Conservation (phyloP, 2,113 vertebrate genomes). For the Thunnus maccoyii region DNA sequence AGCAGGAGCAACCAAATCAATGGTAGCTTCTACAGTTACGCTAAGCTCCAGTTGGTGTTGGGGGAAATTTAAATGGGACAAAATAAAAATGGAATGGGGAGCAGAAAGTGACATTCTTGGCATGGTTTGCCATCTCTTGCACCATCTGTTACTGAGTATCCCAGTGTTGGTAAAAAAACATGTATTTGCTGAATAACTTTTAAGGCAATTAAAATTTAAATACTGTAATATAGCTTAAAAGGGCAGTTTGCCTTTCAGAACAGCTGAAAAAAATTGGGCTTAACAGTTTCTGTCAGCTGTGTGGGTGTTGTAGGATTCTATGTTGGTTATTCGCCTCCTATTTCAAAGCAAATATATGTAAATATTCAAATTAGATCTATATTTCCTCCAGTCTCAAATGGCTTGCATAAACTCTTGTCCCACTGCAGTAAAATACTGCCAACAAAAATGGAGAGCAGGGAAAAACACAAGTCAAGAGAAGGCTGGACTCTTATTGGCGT, state of each 20-base stretch:
- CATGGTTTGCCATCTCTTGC: background rate
- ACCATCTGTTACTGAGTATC: background rate
- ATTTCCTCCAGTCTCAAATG: slow-evolving; percentile 26
- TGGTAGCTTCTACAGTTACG: no score
- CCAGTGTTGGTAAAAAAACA: background rate
- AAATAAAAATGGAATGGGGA: no score
- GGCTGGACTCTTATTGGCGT: slow-evolving; percentile 27
- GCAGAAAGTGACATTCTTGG: no score
- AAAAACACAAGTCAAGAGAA: slow-evolving; percentile 31
- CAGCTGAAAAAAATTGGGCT: background rate
- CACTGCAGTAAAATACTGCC: slow-evolving; percentile 10
- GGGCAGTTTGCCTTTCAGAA: slow-evolving; percentile 17
- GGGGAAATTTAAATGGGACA: no score
- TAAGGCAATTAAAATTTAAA: background rate
- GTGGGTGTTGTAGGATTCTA: slow-evolving; percentile 40
- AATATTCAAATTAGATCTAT: slow-evolving; percentile 37
- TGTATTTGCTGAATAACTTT: background rate
- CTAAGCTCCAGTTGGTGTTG: no score
- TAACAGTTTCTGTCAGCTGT: slow-evolving; percentile 27
- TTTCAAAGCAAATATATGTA: slow-evolving; percentile 52
- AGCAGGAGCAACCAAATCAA: no score
- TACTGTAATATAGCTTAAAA: slow-evolving; percentile 15
- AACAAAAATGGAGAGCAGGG: slow-evolving; percentile 19
- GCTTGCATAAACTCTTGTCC: slow-evolving; percentile 24
- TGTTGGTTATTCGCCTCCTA: slow-evolving; percentile 1